Evolutionary conservation across 1,140 invertebrate genomes (phyloP), one percentile per base, ranked within the genome.

Genomic region (Mercenaria mercenaria): DNA sequence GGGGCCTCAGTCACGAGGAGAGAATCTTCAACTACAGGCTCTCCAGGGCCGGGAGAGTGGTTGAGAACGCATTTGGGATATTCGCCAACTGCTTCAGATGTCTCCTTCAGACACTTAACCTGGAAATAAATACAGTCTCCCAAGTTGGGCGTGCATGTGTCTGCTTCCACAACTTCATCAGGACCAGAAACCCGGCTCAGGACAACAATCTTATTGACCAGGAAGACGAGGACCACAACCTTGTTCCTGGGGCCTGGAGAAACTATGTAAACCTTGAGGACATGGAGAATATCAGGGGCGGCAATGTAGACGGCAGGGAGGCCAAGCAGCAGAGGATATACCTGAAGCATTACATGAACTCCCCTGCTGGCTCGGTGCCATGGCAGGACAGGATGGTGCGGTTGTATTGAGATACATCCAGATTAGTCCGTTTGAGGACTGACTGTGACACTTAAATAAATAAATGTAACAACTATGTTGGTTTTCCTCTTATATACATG

Each of bases 21-120:
- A 61, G 88, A 64, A 84, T 96, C 88, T 96, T 95, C 91, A 96
- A 97, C 91, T 96, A 96, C 88, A 90, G 96, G 82, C 89, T 96
- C 6, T 93, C 92, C n/a, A 88, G 92, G 43, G 95, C 94, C 13
- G 47, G 95, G 37, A 77, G 92, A 59, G 89, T 93, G 23, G 92
- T 93, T 13, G 95, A 96, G 92, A 95, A 95, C 92, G 88, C 92
- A 32, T 96, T 96, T 93, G 94, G 81, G 37, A 90, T 91, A 64
- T 34, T 89, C 10, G 87, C 47, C 6, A 37, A 52, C 29, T 0
- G 76, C 20, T 91, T 89, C 77, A 8, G 72, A 76, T 47, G 41
- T 32, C 29, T 76, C 1, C 41, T 76, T 23, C 11, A 34, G 0
- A 52, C 52, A 0, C 76, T 91, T 32, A 37, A 87, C 1, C 90